Evolutionary conservation across 2,888 invertebrate species (phyloP), one percentile per base, ranked within the genome.

Genomic region (Willowsia nigromaculata): DNA sequence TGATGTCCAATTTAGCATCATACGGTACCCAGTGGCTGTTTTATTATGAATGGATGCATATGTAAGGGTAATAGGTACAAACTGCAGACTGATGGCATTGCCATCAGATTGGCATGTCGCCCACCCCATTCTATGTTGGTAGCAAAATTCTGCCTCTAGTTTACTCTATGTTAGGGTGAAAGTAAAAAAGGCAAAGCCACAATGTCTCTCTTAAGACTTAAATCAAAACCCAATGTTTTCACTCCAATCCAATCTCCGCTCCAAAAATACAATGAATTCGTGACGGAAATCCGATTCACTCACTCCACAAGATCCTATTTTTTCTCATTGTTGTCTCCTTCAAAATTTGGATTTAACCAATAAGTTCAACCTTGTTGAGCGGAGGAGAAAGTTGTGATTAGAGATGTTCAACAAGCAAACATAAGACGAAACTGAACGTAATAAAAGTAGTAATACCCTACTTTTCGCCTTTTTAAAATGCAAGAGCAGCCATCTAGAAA

Each of bases 321-420:
- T 43, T 27, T 37, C 40, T 30, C 47, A 59, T 59, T 82, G 7
- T 82, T 43, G 30, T 59, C 22, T 43, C 47, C 62, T 37, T 56
- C 7, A 37, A 80, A 80, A 80, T 30, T 62, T 59, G 53, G 37
- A 56, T 30, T 84, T 82, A 40, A 71, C 71, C 71, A 71, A 40
- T 40, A 71, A 71, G 40, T 40, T 68, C 37, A 68, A 33, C 65
- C 65, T 85, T 85, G 85, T 85, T 78, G 78, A 85, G 18, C 74
- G 68, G 59, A 87, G 81, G 30, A 71, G 87, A 87, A 87, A 87
- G 87, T 87, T 82, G 43, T 82, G 87, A 87, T 87, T 87, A 87
- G 87, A 74, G 50, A 78, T 74, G 40, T 18, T 27, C n/a, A 68
- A 68, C 65, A 68, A 80, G 43, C 71, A 81, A 27, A 86, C 37